phyloP scores from a whole-genome alignment of 2,888 invertebrate species.

The Phytoseiulus persimilis region DNA sequence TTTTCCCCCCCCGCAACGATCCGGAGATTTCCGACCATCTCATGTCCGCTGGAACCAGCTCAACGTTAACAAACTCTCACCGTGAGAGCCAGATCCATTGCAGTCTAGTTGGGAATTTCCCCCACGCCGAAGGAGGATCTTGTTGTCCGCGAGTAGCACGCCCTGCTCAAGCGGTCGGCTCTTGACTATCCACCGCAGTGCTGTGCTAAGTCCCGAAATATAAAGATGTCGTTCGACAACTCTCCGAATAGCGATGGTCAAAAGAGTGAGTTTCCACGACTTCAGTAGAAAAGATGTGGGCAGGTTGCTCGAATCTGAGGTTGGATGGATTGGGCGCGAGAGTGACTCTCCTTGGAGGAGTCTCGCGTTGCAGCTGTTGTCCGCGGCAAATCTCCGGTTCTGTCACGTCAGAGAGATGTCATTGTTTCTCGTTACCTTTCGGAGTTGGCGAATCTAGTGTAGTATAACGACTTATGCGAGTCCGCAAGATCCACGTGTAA shows the following conservation, averaged over 20 bases:
- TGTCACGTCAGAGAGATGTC: not conserved
- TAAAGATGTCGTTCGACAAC: constrained; percentile 34
- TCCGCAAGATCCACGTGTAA: too few species aligned
- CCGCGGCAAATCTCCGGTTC: not conserved
- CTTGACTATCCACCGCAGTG: not conserved
- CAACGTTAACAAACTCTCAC: too few species aligned
- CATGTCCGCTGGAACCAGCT: too few species aligned
- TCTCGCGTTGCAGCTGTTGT: not conserved
- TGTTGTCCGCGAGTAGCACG: not conserved
- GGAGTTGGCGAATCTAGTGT: not conserved
- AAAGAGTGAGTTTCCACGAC: constrained; percentile 8
- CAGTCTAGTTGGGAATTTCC: too few species aligned
- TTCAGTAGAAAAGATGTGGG: not conserved
- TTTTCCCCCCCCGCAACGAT: too few species aligned
- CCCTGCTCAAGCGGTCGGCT: not conserved
- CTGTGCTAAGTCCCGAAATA: not conserved
- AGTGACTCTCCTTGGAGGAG: not conserved
- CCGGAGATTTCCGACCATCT: too few species aligned
- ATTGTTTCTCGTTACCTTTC: not conserved
- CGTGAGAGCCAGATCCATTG: too few species aligned
- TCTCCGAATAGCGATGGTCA: not conserved
- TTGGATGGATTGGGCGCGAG: too few species aligned
- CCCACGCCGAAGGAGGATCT: not conserved
- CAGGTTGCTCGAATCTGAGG: not conserved
- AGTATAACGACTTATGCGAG: too few species aligned